phyloP scores from a whole-genome alignment of 2,797 vertebrate genomes.

The Sebastes matsubarae region DNA sequence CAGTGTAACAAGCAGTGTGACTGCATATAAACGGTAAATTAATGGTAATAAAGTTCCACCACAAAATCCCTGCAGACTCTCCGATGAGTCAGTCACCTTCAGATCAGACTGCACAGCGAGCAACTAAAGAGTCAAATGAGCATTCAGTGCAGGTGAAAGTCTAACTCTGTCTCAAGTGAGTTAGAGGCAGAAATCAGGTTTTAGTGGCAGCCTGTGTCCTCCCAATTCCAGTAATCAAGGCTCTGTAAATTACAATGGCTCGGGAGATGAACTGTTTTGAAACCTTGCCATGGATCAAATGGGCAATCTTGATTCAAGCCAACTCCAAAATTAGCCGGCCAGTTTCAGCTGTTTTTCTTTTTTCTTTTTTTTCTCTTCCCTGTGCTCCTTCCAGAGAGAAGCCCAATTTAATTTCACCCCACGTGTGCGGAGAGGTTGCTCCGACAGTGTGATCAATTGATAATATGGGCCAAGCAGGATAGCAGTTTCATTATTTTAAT shows the following conservation, averaged over 20 bases:
- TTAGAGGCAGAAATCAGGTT: slow-evolving; percentile 36
- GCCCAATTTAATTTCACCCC: slow-evolving; percentile 49
- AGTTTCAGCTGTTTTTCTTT: slow-evolving; percentile 13
- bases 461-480: slow-evolving; percentile 36
- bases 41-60: slow-evolving; percentile 22
- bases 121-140: slow-evolving; percentile 10
- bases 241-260: slow-evolving; percentile 58
- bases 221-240: slow-evolving; percentile 54
- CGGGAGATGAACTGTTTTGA: slow-evolving; percentile 61
- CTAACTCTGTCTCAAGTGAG: slow-evolving; percentile 16
- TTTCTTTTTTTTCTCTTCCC: not conserved
- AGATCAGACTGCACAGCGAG: not conserved
- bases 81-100: slow-evolving; percentile 25
- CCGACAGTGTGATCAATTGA: slow-evolving; percentile 59
- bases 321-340: slow-evolving; percentile 53
- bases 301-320: slow-evolving; percentile 60
- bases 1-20: not conserved
- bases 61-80: not conserved
- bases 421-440: slow-evolving; percentile 32
- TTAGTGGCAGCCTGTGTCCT: slow-evolving; percentile 35
- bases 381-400: slow-evolving; percentile 16
- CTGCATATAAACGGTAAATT: slow-evolving; percentile 20
- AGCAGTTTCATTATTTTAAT: slow-evolving; percentile 71
- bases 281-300: slow-evolving; percentile 62
- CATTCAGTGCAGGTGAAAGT: slow-evolving; percentile 31